Evolutionary conservation across 53 echinoderm and acorn worm species (phyloP).

Genomic region (Zoroaster sp.): DNA sequence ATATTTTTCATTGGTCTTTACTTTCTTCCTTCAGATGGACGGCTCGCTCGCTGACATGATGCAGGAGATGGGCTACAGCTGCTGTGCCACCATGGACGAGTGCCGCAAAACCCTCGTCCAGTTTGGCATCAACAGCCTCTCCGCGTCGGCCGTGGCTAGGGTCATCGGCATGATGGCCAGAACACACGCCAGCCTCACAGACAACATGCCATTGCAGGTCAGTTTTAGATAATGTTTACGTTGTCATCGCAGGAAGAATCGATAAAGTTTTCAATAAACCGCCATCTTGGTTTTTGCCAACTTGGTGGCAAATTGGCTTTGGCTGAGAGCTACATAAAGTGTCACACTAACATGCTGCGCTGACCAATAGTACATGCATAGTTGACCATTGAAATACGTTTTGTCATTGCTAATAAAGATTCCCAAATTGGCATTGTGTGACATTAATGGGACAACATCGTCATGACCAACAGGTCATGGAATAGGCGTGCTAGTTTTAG

Average conservation of each 20-base stretch:
- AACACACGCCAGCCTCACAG: slow-evolving; percentile 85
- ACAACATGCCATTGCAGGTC: slow-evolving; percentile 88
- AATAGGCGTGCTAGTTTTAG: too few species aligned
- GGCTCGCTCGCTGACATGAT: slow-evolving; percentile 87
- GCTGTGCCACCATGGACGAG: slow-evolving; percentile 88
- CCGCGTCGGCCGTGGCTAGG: slow-evolving; percentile 79
- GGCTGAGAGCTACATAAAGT: too few species aligned
- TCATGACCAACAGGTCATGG: too few species aligned
- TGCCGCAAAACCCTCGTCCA: slow-evolving; percentile 86
- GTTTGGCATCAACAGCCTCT: slow-evolving; percentile 71
- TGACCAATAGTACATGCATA: too few species aligned
- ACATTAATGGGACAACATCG: too few species aligned
- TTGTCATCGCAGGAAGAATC: background rate
- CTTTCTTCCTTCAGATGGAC: slow-evolving; percentile 72
- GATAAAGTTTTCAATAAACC: background rate
- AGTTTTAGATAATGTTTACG: background rate
- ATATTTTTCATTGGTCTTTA: too few species aligned
- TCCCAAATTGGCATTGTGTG: too few species aligned
- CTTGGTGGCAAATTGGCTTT: too few species aligned
- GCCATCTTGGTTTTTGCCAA: too few species aligned
- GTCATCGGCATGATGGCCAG: slow-evolving; percentile 98
- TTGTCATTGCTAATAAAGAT: too few species aligned
- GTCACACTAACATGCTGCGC: too few species aligned
- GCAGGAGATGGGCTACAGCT: slow-evolving; percentile 92
- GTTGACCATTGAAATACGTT: too few species aligned